Percentiles rank a stretch among this genome's conserved stretches.
Conservation (phyloP, 2,797 vertebrate species). For the Typhlichthys subterraneus region DNA sequence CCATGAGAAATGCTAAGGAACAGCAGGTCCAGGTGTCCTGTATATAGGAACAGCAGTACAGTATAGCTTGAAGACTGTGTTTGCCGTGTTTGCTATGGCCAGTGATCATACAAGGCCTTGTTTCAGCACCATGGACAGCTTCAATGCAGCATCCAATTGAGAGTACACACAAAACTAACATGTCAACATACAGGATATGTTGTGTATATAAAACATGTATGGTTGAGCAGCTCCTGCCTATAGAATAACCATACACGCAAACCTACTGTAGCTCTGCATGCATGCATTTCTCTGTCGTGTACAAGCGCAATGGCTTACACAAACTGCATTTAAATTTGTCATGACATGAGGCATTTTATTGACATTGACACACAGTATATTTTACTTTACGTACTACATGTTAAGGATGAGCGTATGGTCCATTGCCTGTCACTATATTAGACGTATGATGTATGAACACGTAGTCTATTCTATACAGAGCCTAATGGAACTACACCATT, state of each 20-base stretch:
- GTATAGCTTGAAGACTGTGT: constrained; percentile 30
- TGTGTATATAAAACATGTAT: neutral
- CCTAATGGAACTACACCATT: constrained; percentile 52
- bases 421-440: constrained; percentile 32
- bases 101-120: constrained; percentile 65
- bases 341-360: too few species aligned
- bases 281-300: constrained; percentile 25
- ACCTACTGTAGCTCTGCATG: constrained; percentile 6
- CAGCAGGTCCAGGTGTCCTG: neutral
- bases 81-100: constrained; percentile 44
- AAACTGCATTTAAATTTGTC: neutral
- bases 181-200: neutral
- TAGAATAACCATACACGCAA: too few species aligned
- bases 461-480: constrained; percentile 34
- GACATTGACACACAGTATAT: too few species aligned
- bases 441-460: constrained; percentile 60
- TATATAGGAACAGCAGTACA: constrained; percentile 17
- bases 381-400: too few species aligned
- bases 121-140: constrained; percentile 78
- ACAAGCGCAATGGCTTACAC: constrained; percentile 16
- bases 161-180: neutral
- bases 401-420: constrained; percentile 3
- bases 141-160: constrained; percentile 54
- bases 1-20: too few species aligned
- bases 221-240: too few species aligned